Evolutionary conservation across 2,797 vertebrate genomes (phyloP).

Genomic region (Urocyon cinereoargenteus): DNA sequence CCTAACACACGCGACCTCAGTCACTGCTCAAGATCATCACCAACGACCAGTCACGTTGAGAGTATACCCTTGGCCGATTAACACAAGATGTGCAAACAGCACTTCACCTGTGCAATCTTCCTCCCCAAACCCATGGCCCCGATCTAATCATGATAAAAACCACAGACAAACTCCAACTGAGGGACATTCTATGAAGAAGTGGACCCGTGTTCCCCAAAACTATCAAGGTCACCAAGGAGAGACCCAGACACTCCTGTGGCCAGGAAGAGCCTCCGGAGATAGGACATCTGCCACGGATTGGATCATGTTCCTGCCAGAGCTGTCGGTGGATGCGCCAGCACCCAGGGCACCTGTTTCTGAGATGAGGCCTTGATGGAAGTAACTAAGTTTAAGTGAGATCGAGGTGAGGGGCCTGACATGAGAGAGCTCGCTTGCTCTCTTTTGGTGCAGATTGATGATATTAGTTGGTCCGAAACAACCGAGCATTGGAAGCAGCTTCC

Average conservation of each 20-base stretch:
- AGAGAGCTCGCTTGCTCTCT: neutral
- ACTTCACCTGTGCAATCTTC: neutral
- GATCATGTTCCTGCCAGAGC: rapidly evolving
- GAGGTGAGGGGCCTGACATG: too few species aligned
- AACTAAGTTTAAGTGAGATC: neutral
- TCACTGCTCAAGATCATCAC: neutral
- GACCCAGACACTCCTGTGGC: rapidly evolving
- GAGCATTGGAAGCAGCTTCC: too few species aligned
- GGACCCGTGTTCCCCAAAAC: neutral
- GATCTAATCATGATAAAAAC: neutral
- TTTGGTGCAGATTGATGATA: too few species aligned
- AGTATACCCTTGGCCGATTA: rapidly evolving
- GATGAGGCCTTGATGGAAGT: neutral
- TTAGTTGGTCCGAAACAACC: too few species aligned
- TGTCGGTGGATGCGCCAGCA: rapidly evolving
- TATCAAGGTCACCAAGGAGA: neutral
- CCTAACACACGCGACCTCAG: rapidly evolving
- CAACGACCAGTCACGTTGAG: rapidly evolving
- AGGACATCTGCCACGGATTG: rapidly evolving
- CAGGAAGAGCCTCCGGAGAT: neutral
- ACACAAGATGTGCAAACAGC: rapidly evolving
- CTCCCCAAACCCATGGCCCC: neutral
- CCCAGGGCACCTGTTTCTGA: neutral
- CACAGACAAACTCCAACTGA: neutral
- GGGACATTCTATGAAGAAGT: too few species aligned